phyloP scores from a whole-genome alignment of 2,797 vertebrate species.

The Semotilus atromaculatus region DNA sequence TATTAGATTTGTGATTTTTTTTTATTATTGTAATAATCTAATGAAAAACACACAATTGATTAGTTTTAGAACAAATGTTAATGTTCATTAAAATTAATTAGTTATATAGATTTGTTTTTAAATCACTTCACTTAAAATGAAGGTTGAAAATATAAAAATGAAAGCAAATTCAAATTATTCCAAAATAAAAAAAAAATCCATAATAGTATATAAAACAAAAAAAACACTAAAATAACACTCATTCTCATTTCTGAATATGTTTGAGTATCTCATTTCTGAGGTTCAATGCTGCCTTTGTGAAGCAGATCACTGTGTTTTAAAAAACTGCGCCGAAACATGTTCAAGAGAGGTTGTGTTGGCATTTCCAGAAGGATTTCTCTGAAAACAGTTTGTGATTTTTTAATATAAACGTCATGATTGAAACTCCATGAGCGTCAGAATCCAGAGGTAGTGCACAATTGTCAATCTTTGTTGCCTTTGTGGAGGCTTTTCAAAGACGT shows the following conservation, averaged over 20 bases:
- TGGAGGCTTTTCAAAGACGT: constrained; percentile 36
- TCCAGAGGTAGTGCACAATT: constrained; percentile 45
- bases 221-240: neutral
- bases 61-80: constrained; percentile 20
- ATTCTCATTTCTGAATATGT: neutral
- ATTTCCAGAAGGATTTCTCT: neutral
- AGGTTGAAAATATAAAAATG: neutral
- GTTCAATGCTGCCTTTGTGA: too few relatives aligned
- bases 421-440: constrained; percentile 34
- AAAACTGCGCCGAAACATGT: neutral
- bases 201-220: neutral
- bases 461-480: constrained; percentile 56
- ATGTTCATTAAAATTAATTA: neutral
- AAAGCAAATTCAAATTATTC: neutral
- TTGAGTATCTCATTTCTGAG: neutral
- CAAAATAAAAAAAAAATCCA: too few relatives aligned
- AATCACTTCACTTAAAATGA: too few relatives aligned
- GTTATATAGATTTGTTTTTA: too few relatives aligned
- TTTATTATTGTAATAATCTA: neutral
- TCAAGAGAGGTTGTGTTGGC: constrained; percentile 25
- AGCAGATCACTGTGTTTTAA: too few relatives aligned
- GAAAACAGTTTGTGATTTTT: constrained; percentile 41
- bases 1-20: too few relatives aligned
- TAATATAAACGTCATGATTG: constrained; percentile 1
- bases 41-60: neutral